Evolutionary conservation across 2,113 vertebrate genomes (phyloP), one percentile per base, ranked within the genome.

Genomic region (Boleophthalmus pectinirostris): DNA sequence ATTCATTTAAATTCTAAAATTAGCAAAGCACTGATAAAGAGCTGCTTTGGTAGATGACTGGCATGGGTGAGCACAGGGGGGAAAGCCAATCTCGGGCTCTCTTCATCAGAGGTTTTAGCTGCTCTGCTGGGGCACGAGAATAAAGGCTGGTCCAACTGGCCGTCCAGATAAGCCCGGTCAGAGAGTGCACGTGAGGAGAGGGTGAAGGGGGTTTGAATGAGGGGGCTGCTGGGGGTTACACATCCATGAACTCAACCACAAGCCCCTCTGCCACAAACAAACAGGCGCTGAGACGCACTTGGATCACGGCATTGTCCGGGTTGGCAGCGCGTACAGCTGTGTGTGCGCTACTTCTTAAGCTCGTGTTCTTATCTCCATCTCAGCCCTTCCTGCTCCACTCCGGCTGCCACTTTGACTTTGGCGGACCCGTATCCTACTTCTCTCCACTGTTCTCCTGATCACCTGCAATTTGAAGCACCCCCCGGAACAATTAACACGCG

Each of bases 71-170:
- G 73, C 9, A 21, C 66, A 60, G 66, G 77, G 51, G 72, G 81
- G 14, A 78, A 75, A 84, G 74, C 78, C 77, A 84, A 68, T 74
- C 78, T 81, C 66, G 61, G 65, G 60, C 79, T 69, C 76, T 35
- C 77, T 83, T 81, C 73, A 51, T 24, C 53, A 88, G 83, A 84
- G 79, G 87, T 85, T 89, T 86, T 85, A 77, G 56, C 69, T 69
- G 69, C 79, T 91, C 88, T 88, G 69, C 82, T 86, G 87, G 85
- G 89, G 85, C 88, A 77, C 68, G 77, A 89, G 88, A 89, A 90
- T 86, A 88, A 87, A 92, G 85, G 85, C 85, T 68, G 13, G 85
- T 85, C 90, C 90, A 92, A 88, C 84, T 92, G 91, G 90, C 74
- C 66, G 3, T 68, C 65, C 80, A 89, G 91, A 92, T 91, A 92